These are phyloP conservation scores for Candidula unifasciata DNA, from an alignment of 2,888 invertebrate species.

Conservation along the genomic window DNA sequence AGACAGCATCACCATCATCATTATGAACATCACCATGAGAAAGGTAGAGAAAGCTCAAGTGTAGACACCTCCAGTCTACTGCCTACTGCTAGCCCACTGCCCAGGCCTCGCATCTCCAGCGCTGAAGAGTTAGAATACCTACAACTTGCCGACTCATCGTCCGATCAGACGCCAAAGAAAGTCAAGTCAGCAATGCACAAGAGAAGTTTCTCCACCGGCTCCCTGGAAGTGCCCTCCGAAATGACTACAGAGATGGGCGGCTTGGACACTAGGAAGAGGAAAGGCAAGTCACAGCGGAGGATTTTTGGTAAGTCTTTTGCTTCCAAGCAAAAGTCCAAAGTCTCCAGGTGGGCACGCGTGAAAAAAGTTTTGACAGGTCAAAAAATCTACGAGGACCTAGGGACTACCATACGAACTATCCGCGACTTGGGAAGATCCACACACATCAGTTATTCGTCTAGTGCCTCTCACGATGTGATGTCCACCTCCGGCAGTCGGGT, in stretches of 20 bases:
- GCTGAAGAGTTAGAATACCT: conserved; percentile 66
- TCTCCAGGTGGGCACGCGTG: conserved; percentile 92
- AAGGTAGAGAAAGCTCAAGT: neutral
- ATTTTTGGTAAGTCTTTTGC: conserved; percentile 60
- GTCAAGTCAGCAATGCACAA: conserved; percentile 63
- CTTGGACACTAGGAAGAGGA: conserved; percentile 51
- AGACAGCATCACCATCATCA: conserved; percentile 42
- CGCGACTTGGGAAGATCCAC: conserved; percentile 63
- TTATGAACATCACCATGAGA: neutral
- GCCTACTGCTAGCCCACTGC: conserved; percentile 40
- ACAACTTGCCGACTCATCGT: conserved; percentile 66
- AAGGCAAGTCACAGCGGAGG: conserved; percentile 59
- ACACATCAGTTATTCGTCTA: conserved; percentile 54
- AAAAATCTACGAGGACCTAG: conserved; percentile 68
- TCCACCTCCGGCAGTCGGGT: conserved; percentile 36
- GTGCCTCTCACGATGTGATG: conserved; percentile 48
- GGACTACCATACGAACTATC: conserved; percentile 65
- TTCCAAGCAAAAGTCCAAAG: conserved; percentile 74
- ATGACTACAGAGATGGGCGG: conserved; percentile 31
- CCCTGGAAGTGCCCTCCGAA: conserved; percentile 66
- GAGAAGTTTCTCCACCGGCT: conserved; percentile 73
- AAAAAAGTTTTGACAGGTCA: conserved; percentile 87
- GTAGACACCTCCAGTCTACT: neutral
- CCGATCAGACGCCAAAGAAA: conserved; percentile 65
- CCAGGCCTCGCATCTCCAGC: conserved; percentile 66